Base-by-base conservation (phyloP, 2,888 invertebrate species). In the Germaria angustata region DNA sequence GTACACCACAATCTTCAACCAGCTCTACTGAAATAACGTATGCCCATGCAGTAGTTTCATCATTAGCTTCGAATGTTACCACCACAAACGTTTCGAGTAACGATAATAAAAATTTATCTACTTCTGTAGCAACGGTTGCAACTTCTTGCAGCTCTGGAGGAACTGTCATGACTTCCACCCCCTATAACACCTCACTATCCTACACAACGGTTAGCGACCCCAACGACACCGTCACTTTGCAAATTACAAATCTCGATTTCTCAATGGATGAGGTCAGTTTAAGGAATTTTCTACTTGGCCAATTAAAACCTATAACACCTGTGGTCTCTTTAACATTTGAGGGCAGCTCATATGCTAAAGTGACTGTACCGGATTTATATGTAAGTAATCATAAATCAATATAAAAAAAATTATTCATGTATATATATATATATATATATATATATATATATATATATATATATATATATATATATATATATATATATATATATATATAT, bases 161-260 rank as follows among this genome's bases (percentile, higher is more conserved):
- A 15, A 57, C 65, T 2, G 59, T 69, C 4, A 63, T 61, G 28
- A 76, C 76, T 4, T 78, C 83, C 4, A 68, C 75, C 2, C 78
- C 78, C 0, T 79, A 59, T 44, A 79, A 24, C 1, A 7, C 44
- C 4, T 5, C 32, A 5, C 84, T 84, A 46, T 24, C 83, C 8
- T 86, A 85, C 69, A 78, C 86, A 22, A 85, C 84, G 8, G 84
- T 84, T 4, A 84, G 78, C 22, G 87, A 88, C 53, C 80, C 85
- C 9, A 88, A 84, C 46, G 89, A 89, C 68, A 86, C 88, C 0
- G 87, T 91, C 11, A 91, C 91, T 0, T 80, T 91, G 76, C 91
- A 91, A 85, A 91, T 91, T 2, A 91, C 90, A 46, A 91, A 91
- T 85, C 85, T 91, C 59, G 91, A 91, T 82, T 90, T 90, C 81